Percentiles rank a stretch among this genome's conserved stretches.
These are phyloP conservation scores for Poecilia latipinna DNA, from an alignment of 2,113 vertebrate genomes.

Conservation along the genomic window DNA sequence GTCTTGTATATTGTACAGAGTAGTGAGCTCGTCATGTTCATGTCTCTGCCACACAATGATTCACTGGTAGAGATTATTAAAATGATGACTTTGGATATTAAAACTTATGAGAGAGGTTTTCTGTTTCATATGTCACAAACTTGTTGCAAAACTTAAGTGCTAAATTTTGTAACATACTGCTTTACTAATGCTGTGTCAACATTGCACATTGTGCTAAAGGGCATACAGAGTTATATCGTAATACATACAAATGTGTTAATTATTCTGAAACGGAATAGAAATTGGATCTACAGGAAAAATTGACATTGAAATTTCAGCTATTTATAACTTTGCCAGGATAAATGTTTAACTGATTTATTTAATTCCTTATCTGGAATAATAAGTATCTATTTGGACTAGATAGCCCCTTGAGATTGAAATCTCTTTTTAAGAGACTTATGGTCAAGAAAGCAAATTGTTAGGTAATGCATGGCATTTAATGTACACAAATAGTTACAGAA, in stretches of 20 bases:
- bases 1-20: slow-evolving; percentile 24
- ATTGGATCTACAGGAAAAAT: no score
- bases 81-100: slow-evolving; percentile 24
- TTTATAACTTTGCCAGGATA: no score
- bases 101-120: slow-evolving; percentile 18
- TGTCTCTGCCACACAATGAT: slow-evolving; percentile 37
- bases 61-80: slow-evolving; percentile 24
- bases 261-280: no score
- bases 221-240: no score
- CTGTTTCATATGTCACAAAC: slow-evolving; percentile 32
- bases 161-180: not conserved
- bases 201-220: no score
- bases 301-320: no score
- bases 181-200: not conserved
- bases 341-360: no score
- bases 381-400: no score
- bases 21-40: slow-evolving; percentile 15
- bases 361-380: no score
- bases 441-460: not conserved
- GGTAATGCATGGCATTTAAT: not conserved
- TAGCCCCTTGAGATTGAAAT: no score
- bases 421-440: not conserved
- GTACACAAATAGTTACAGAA: not conserved
- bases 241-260: no score
- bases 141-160: slow-evolving; percentile 31